Evolutionary conservation across 2,888 invertebrate species (phyloP).

Genomic region (Agrotis segetum): DNA sequence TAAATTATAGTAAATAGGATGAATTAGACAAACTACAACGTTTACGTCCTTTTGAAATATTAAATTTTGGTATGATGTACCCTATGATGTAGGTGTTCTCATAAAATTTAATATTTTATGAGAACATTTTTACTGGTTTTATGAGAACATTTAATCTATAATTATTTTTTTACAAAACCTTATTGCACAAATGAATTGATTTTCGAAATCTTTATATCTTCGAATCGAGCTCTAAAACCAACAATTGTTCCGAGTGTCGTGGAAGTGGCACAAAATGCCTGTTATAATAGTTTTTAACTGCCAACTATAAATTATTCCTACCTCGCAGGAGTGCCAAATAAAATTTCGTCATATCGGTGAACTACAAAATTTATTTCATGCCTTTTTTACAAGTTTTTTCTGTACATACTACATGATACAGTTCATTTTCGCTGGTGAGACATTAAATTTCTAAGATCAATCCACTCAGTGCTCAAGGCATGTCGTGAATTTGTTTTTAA

Average conservation of each 20-base stretch:
- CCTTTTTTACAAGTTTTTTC: constrained; percentile 16
- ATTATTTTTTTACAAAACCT: neutral
- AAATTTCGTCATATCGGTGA: constrained; percentile 28
- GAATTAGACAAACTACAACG: no score
- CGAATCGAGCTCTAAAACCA: constrained; percentile 53
- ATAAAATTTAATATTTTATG: no score
- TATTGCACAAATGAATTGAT: constrained; percentile 2
- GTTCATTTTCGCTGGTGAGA: constrained; percentile 24
- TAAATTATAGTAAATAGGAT: no score
- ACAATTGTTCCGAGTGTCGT: constrained; percentile 58
- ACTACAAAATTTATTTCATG: constrained; percentile 11
- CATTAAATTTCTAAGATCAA: constrained; percentile 43
- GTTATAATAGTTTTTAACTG: constrained; percentile 69
- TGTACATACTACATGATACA: constrained; percentile 10
- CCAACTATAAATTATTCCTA: constrained; percentile 72
- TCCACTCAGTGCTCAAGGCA: constrained; percentile 44
- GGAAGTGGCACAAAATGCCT: constrained; percentile 61
- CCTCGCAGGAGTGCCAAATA: constrained; percentile 22
- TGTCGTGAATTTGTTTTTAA: constrained; percentile 21
- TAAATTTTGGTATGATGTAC: no score
- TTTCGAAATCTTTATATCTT: constrained; percentile 26
- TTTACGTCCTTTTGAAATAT: no score
- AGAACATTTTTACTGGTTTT: no score
- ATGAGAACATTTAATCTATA: no score
- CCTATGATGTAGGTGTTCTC: no score